Evolutionary conservation across 2,113 vertebrate genomes (phyloP).

Genomic region (Stomatorhinus ivindoensis): DNA sequence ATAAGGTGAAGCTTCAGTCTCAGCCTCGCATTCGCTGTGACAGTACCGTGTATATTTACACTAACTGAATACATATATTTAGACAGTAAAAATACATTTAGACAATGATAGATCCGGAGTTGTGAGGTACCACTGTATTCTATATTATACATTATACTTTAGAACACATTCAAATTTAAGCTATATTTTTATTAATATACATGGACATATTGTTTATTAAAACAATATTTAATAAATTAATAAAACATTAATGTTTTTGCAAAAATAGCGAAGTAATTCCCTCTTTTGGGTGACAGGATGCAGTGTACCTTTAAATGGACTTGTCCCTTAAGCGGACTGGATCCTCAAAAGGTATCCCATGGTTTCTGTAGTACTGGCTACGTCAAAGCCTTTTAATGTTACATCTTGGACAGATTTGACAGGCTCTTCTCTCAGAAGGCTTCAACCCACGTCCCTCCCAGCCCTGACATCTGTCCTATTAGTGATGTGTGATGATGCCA

Average conservation of each 20-base stretch:
- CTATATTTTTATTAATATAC: not conserved
- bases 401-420: not conserved
- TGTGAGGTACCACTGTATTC: no score
- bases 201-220: not conserved
- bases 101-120: no score
- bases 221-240: not conserved
- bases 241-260: not conserved
- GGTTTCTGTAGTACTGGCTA: not conserved
- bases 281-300: not conserved
- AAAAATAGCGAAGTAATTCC: not conserved
- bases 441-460: not conserved
- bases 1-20: no score
- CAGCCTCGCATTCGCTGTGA: no score
- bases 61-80: no score
- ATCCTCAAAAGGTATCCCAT: not conserved
- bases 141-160: not conserved
- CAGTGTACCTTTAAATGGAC: not conserved
- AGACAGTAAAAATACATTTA: no score
- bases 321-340: not conserved
- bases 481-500: not conserved
- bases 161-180: not conserved
- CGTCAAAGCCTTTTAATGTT: not conserved
- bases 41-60: no score
- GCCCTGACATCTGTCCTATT: conserved; percentile 21
- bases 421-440: not conserved